These are phyloP conservation scores for Furcula furcula DNA, from an alignment of 2,888 invertebrate species.

Conservation along the genomic window DNA sequence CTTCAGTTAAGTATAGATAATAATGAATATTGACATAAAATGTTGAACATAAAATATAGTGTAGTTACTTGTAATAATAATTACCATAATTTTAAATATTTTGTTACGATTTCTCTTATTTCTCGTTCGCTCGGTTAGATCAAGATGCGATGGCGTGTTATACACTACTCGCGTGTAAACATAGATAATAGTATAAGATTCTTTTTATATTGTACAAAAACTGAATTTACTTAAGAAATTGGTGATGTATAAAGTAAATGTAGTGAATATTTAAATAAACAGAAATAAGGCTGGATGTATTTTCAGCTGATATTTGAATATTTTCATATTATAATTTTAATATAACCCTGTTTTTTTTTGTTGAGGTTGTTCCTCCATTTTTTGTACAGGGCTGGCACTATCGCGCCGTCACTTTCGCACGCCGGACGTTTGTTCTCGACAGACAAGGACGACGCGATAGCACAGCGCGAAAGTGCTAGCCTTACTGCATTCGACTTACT, in stretches of 20 bases:
- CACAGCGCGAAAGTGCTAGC: conserved; percentile 43
- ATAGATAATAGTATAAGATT: conserved; percentile 74
- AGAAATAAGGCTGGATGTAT: conserved; percentile 76
- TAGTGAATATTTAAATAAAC: conserved; percentile 81
- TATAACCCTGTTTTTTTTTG: conserved; percentile 80
- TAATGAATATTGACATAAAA: conserved; percentile 80
- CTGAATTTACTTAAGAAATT: conserved; percentile 82
- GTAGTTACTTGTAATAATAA: conserved; percentile 80
- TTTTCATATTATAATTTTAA: conserved; percentile 82
- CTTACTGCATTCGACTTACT: conserved; percentile 55
- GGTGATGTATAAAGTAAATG: conserved; percentile 81
- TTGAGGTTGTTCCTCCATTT: conserved; percentile 74
- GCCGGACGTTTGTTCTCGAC: conserved; percentile 12
- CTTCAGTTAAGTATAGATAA: conserved; percentile 75
- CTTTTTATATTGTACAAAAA: conserved; percentile 83
- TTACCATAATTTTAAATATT: conserved; percentile 78
- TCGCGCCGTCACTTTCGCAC: conserved; percentile 30
- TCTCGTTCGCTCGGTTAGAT: conserved; percentile 72
- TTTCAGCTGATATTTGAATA: conserved; percentile 80
- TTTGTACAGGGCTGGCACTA: conserved; percentile 62
- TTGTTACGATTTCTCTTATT: conserved; percentile 74
- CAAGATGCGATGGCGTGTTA: conserved; percentile 66
- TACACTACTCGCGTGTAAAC: conserved; percentile 69
- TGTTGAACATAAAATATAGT: conserved; percentile 78
- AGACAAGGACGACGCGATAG: conserved; percentile 8